A percentile compares a stretch with the other conserved stretches of the same genome.
phyloP scores from a whole-genome alignment of 1,140 invertebrate species.

The Drosophila tristis region DNA sequence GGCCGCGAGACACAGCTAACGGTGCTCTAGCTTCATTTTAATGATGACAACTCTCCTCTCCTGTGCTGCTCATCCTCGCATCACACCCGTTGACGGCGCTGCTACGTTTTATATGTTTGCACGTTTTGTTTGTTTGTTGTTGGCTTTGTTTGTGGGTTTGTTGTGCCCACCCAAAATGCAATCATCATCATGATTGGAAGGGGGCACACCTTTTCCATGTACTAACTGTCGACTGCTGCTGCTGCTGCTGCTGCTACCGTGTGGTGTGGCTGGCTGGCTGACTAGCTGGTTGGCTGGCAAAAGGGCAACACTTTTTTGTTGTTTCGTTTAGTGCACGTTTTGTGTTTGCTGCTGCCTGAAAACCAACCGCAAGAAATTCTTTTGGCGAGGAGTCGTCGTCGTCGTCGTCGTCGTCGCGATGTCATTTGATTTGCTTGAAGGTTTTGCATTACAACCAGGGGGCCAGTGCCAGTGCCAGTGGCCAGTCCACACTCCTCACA shows the following conservation, averaged over 20 bases:
- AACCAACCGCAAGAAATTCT: slow-evolving; percentile 73
- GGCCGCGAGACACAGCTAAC: slow-evolving; percentile 20
- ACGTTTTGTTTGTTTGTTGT: slow-evolving; percentile 44
- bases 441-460: slow-evolving; percentile 78
- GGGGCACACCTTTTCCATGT: slow-evolving; percentile 52
- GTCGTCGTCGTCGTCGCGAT: slow-evolving; percentile 35
- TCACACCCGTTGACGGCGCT: no score
- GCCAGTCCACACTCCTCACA: slow-evolving; percentile 3
- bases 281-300: slow-evolving; percentile 28
- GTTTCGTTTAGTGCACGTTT: slow-evolving; percentile 72
- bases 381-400: slow-evolving; percentile 33
- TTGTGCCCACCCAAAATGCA: slow-evolving; percentile 24
- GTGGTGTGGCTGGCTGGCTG: slow-evolving; percentile 38
- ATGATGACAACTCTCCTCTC: slow-evolving; percentile 37
- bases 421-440: slow-evolving; percentile 75
- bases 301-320: slow-evolving; percentile 24
- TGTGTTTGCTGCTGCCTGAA: slow-evolving; percentile 14
- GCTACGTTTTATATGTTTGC: slow-evolving; percentile 15
- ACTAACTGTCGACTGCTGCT: slow-evolving; percentile 41
- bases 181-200: slow-evolving; percentile 17
- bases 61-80: no score
- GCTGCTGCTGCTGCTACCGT: slow-evolving; percentile 21
- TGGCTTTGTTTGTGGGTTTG: slow-evolving; percentile 4
- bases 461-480: neutral
- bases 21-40: slow-evolving; percentile 38